These are phyloP conservation scores for Ammospiza maritima DNA, from an alignment of 2,797 vertebrate genomes.

Conservation along the genomic window DNA sequence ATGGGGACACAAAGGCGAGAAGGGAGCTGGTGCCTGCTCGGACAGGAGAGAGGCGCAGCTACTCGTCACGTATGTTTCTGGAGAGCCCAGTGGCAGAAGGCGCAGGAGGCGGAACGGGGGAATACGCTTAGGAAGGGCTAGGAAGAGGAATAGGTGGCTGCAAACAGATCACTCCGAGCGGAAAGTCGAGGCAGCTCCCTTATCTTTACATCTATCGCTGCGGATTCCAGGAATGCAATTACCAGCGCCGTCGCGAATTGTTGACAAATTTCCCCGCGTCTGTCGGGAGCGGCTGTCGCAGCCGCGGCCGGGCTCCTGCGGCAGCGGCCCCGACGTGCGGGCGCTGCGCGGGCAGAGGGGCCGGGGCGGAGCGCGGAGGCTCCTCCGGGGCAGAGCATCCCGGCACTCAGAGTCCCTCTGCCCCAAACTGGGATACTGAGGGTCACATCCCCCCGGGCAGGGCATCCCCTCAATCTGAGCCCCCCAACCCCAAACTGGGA, in stretches of 20 bases:
- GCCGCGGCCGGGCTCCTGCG: neutral
- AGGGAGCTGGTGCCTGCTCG: slow-evolving; percentile 41
- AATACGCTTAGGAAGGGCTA: neutral
- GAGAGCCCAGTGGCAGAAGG: neutral
- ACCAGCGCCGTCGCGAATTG: slow-evolving; percentile 47
- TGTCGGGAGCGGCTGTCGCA: neutral
- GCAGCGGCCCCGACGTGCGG: neutral
- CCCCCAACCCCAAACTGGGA: no score
- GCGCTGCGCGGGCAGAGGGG: neutral
- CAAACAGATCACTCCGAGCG: neutral
- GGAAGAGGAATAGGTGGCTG: neutral
- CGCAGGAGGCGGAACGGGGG: neutral
- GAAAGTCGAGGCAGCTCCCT: slow-evolving; percentile 56
- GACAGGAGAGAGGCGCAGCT: neutral
- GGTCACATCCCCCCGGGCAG: neutral
- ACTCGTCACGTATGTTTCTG: slow-evolving; percentile 1
- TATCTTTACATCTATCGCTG: slow-evolving; percentile 59
- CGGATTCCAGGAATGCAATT: slow-evolving; percentile 46
- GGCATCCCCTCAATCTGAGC: no score
- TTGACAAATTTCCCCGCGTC: slow-evolving; percentile 48
- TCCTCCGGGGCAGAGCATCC: neutral
- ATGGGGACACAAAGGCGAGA: slow-evolving; percentile 24
- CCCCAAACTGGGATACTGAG: no score
- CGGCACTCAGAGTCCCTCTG: no score
- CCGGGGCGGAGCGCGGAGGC: neutral